phyloP scores from a whole-genome alignment of 2,888 invertebrate species.

The Liposcelis brunnea region DNA sequence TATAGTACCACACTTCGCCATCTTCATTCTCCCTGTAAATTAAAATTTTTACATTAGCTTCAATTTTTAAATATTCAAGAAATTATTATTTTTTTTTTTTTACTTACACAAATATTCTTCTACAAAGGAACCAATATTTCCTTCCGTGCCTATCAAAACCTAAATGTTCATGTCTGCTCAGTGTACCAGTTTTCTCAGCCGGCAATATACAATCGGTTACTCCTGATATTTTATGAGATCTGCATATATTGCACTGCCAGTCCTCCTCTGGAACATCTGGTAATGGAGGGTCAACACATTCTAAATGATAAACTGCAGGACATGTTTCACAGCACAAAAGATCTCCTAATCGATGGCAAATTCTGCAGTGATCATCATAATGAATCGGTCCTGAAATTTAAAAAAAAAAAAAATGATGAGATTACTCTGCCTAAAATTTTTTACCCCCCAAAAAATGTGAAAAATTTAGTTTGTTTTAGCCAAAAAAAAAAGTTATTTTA shows the following conservation, averaged over 20 bases:
- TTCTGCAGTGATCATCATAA: constrained; percentile 83
- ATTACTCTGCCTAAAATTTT: too few relatives aligned
- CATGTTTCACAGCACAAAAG: constrained; percentile 95
- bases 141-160: constrained; percentile 92
- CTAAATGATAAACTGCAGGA: constrained; percentile 93
- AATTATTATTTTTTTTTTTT: too few relatives aligned
- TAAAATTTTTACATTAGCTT: constrained; percentile 11
- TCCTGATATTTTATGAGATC: constrained; percentile 74
- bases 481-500: constrained; percentile 10
- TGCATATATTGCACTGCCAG: constrained; percentile 92
- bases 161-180: constrained; percentile 83
- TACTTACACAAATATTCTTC: constrained; percentile 88
- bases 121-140: constrained; percentile 91
- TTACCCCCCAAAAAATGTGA: not conserved
- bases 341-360: constrained; percentile 85
- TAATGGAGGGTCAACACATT: constrained; percentile 89
- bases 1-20: constrained; percentile 77
- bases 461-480: constrained; percentile 8
- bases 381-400: constrained; percentile 51
- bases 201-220: constrained; percentile 86
- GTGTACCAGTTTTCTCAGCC: constrained; percentile 76
- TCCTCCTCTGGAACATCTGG: constrained; percentile 90
- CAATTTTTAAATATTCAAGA: not conserved
- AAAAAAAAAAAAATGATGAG: not conserved
- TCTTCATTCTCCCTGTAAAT: constrained; percentile 57